These are phyloP conservation scores for Cenopis cana DNA, from an alignment of 2,888 invertebrate genomes.

Conservation along the genomic window DNA sequence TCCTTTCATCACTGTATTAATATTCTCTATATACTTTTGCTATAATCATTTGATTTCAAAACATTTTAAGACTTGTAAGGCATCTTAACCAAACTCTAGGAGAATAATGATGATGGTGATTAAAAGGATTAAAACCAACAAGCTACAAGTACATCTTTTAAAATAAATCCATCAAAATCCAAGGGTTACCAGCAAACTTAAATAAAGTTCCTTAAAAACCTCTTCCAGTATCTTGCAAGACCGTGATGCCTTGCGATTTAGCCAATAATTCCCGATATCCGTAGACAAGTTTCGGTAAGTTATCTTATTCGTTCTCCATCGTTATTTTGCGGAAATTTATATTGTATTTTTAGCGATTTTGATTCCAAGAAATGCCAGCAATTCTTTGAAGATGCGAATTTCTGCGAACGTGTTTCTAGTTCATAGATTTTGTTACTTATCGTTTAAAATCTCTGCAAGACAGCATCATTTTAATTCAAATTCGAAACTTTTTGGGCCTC, in stretches of 20 bases:
- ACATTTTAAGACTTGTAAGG: too few relatives aligned
- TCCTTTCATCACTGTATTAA: too few relatives aligned
- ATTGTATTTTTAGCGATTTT: conserved; percentile 31
- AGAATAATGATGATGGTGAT: too few relatives aligned
- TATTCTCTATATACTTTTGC: too few relatives aligned
- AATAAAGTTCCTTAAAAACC: conserved; percentile 38
- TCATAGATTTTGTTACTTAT: too few relatives aligned
- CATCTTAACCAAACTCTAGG: too few relatives aligned
- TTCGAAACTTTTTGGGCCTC: too few relatives aligned
- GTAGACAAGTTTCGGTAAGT: conserved; percentile 33
- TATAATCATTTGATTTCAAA: too few relatives aligned
- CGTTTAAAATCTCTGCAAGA: too few relatives aligned
- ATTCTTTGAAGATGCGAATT: background rate
- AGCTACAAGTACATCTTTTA: background rate
- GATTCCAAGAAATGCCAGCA: background rate
- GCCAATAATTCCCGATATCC: conserved; percentile 43
- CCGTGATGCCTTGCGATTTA: conserved; percentile 42
- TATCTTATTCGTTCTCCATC: conserved; percentile 20
- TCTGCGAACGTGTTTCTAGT: background rate
- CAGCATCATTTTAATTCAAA: too few relatives aligned
- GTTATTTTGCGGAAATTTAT: conserved; percentile 38
- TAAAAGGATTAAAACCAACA: too few relatives aligned
- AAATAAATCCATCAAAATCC: background rate
- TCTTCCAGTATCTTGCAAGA: conserved; percentile 27
- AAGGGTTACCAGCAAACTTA: conserved; percentile 30